Percentiles rank a stretch among this genome's conserved stretches.
Conservation (phyloP, 2,888 invertebrate species). For the Chaetogeoica ovagalla region DNA sequence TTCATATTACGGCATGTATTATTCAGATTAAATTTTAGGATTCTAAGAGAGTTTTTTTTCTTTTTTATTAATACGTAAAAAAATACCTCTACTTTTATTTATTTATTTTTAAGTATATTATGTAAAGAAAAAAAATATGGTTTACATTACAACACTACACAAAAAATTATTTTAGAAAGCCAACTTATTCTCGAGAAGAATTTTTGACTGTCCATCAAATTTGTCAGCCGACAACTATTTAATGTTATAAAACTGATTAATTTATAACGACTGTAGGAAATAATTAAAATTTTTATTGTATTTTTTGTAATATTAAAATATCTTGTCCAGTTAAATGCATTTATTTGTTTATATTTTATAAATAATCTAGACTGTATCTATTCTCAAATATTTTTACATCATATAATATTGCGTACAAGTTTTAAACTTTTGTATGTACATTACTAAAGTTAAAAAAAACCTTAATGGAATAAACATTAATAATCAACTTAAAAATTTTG, state of each 20-base stretch:
- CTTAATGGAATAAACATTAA: too few relatives aligned
- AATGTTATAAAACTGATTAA: not conserved
- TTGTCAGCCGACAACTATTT: not conserved
- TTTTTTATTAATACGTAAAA: not conserved
- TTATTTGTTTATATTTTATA: too few relatives aligned
- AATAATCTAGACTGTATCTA: too few relatives aligned
- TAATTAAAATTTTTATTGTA: too few relatives aligned
- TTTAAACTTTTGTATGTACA: too few relatives aligned
- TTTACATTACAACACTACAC: not conserved
- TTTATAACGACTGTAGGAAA: not conserved
- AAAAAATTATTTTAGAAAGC: not conserved
- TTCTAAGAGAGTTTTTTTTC: not conserved
- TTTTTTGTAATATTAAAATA: too few relatives aligned
- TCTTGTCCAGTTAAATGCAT: too few relatives aligned
- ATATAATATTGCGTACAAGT: too few relatives aligned
- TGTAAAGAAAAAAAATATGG: not conserved
- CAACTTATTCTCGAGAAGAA: too few relatives aligned
- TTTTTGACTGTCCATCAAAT: slow-evolving; percentile 3
- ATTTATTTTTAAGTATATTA: slow-evolving; percentile 1
- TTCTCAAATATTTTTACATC: too few relatives aligned
- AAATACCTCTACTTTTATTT: not conserved
- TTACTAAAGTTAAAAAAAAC: too few relatives aligned
- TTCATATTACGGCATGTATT: not conserved
- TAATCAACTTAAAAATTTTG: too few relatives aligned
- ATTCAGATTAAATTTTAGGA: not conserved